phyloP scores from a whole-genome alignment of 2,113 vertebrate genomes.

The Cyphomyrus discorhynchus region DNA sequence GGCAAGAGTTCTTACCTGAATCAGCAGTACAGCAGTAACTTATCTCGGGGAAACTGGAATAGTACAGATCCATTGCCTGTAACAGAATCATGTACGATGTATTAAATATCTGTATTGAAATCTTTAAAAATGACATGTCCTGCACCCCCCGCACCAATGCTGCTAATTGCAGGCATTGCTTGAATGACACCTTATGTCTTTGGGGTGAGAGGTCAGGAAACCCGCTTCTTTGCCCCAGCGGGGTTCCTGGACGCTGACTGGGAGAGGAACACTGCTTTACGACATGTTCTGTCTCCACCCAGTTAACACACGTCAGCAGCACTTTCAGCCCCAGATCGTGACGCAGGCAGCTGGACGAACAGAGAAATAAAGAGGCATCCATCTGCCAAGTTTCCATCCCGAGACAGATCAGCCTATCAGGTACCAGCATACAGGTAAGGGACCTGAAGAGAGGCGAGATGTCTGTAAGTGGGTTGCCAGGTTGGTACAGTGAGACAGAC shows the following conservation, averaged over 20 bases:
- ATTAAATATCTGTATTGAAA: not conserved
- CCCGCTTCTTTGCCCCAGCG: not conserved
- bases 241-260: not conserved
- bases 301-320: not conserved
- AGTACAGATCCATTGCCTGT: constrained; percentile 68
- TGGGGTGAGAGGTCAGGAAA: not conserved
- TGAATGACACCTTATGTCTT: not conserved
- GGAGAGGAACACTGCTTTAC: not conserved
- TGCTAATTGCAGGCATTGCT: not conserved
- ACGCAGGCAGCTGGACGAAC: not conserved
- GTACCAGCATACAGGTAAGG: not conserved
- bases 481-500: not conserved
- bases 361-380: not conserved
- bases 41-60: constrained; percentile 60
- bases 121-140: not conserved
- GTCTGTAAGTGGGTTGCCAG: not conserved
- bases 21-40: constrained; percentile 57
- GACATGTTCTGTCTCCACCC: not conserved
- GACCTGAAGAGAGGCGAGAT: not conserved
- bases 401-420: not conserved
- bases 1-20: constrained; percentile 48
- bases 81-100: constrained; percentile 26
- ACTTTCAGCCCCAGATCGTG: not conserved
- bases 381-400: constrained; percentile 2
- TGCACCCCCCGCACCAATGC: not conserved